Evolutionary conservation across 1,140 invertebrate genomes (phyloP), one percentile per base, ranked within the genome.

Genomic region (Oryctes rhinoceros): DNA sequence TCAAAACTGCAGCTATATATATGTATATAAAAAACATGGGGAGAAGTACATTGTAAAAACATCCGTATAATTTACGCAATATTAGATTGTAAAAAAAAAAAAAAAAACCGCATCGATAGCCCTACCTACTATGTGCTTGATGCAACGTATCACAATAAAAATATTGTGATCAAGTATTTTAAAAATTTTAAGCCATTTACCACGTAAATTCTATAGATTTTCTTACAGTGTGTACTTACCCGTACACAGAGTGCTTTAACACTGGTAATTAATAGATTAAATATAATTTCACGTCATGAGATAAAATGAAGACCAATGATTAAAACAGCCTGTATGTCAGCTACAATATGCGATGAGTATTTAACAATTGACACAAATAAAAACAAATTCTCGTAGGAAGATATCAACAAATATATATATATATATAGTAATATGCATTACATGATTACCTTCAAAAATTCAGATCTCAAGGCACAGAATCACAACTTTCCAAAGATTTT

Each of bases 381-480:
- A 74, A 18, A 76, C 39, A 76, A 20, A 9, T 53, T 53, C 49
- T 53, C 49, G n/a, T n/a, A 53, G 49, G 49, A 53, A 53, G 49
- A 53, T 53, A 53, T 65, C 18, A 30, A 71, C 18, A 71, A 20
- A 39, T 67, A 71, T 67, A 79, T 59, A 81, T 71, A 53, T 74
- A 39, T 15, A 49, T 81, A 39, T 59, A 71, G 35, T 78, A 30
- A 67, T 80, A 53, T 53, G 9, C 11, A 44, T 44, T 44, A 44
- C 13, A 53, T 13, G 49, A 53, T 13, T 53, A 53, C n/a, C n/a
- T 53, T n/a, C 49, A 15, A 53, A 44, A 44, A 53, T 53, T 83
- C 83, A 83, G 83, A 83, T 83, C 83, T 83, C 44, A 83, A 83
- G 83, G 83, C 83, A 83, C 83, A 80, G 53, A 82, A 83, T 83